Conservation (phyloP, 2,888 invertebrate genomes). For the Xestobium rufovillosum region DNA sequence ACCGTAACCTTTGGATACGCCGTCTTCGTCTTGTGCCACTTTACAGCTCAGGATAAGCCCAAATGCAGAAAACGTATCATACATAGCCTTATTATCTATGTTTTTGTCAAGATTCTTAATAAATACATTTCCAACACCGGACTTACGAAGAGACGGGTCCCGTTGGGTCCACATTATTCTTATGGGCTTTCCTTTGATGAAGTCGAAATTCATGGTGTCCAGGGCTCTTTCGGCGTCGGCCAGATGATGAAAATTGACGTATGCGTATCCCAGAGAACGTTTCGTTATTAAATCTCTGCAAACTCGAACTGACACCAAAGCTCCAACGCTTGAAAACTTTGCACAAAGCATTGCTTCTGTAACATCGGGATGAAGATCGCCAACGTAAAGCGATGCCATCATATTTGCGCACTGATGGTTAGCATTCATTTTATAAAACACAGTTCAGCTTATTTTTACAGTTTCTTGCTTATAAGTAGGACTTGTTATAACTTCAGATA, state of each 20-base stretch:
- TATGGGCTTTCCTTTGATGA: constrained; percentile 93
- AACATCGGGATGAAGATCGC: constrained; percentile 96
- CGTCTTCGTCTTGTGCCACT: constrained; percentile 91
- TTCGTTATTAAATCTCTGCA: constrained; percentile 97
- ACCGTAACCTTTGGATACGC: constrained; percentile 92
- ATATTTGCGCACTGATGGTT: constrained; percentile 58
- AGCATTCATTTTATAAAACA: constrained; percentile 30
- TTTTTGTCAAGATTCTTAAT: constrained; percentile 98
- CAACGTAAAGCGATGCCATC: constrained; percentile 97
- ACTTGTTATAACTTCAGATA: no score
- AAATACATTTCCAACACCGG: constrained; percentile 98
- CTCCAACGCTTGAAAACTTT: constrained; percentile 97
- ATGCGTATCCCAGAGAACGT: constrained; percentile 97
- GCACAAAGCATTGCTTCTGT: constrained; percentile 99
- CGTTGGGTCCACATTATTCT: constrained; percentile 99
- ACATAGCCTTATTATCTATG: constrained; percentile 99
- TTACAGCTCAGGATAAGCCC: constrained; percentile 98
- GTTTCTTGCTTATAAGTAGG: constrained; percentile 2
- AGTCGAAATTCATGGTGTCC: constrained; percentile 99
- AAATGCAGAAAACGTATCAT: constrained; percentile 98
- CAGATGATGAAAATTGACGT: constrained; percentile 99
- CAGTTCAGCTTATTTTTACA: constrained; percentile 6
- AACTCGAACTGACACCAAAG: constrained; percentile 95
- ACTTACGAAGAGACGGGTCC: constrained; percentile 94
- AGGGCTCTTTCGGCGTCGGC: constrained; percentile 97